phyloP scores from a whole-genome alignment of 2,888 invertebrate species.

The Thecocarcelia acutangulata region DNA sequence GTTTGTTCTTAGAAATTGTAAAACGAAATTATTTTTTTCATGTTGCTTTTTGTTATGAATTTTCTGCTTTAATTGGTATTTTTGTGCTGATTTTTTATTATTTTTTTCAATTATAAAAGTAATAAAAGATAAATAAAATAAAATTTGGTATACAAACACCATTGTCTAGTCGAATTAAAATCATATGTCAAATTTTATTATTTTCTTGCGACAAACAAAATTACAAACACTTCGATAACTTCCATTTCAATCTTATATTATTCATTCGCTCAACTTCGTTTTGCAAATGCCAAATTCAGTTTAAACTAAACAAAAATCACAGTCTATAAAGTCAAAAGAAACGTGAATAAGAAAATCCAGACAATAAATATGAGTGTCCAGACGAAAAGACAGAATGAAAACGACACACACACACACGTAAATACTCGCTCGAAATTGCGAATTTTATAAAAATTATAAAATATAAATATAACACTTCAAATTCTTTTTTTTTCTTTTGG shows the following conservation, averaged over 20 bases:
- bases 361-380: no score
- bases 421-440: conserved; percentile 15
- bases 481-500: no score
- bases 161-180: conserved; percentile 47
- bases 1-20: background rate
- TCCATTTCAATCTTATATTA: conserved; percentile 6
- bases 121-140: background rate
- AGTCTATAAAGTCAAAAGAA: conserved; percentile 1
- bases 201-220: conserved; percentile 50
- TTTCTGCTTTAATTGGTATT: conserved; percentile 24
- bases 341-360: conserved; percentile 20
- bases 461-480: no score
- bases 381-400: background rate
- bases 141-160: conserved; percentile 2
- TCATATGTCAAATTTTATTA: conserved; percentile 50
- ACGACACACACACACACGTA: conserved; percentile 40
- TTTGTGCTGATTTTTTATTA: background rate
- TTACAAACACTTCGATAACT: conserved; percentile 28
- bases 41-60: background rate
- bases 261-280: conserved; percentile 21
- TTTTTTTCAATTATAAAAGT: no score
- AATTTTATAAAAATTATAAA: background rate
- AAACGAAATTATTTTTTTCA: background rate
- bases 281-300: background rate
- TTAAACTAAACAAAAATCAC: background rate